Conservation (phyloP, 1,140 invertebrate genomes). For the Lethrus apterus region DNA sequence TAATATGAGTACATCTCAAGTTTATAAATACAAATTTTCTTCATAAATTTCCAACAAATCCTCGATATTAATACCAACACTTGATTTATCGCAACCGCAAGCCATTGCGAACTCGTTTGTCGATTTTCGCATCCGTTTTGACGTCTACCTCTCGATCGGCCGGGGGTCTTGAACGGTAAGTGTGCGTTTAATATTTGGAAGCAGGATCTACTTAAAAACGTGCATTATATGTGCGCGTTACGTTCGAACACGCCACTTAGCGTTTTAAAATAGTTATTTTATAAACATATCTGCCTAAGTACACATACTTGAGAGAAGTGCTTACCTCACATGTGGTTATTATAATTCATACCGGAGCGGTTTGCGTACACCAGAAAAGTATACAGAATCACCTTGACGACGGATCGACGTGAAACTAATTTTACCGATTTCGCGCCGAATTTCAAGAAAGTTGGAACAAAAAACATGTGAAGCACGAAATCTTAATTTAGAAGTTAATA, state of each 20-base stretch:
- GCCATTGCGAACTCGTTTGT: too few relatives aligned
- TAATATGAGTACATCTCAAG: too few relatives aligned
- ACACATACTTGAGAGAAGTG: slow-evolving; percentile 36
- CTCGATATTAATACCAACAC: too few relatives aligned
- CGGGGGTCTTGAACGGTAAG: neutral
- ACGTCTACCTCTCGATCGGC: too few relatives aligned
- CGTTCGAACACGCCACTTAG: slow-evolving; percentile 27
- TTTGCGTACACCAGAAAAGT: slow-evolving; percentile 4
- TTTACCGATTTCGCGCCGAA: too few relatives aligned
- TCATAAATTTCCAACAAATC: too few relatives aligned
- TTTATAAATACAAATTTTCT: too few relatives aligned
- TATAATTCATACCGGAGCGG: slow-evolving; percentile 30
- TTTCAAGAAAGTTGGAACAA: neutral
- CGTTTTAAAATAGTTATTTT: slow-evolving; percentile 38
- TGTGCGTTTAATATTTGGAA: neutral
- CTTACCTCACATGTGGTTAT: slow-evolving; percentile 38
- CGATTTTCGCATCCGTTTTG: too few relatives aligned
- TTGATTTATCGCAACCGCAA: too few relatives aligned
- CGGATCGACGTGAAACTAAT: neutral
- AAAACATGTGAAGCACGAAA: slow-evolving; percentile 2
- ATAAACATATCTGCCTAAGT: slow-evolving; percentile 37
- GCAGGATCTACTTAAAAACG: neutral
- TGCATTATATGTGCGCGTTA: neutral
- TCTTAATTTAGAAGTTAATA: slow-evolving; percentile 7
- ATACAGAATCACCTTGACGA: slow-evolving; percentile 7